phyloP scores from a whole-genome alignment of 2,888 invertebrate species.

The Cinara cedri region DNA sequence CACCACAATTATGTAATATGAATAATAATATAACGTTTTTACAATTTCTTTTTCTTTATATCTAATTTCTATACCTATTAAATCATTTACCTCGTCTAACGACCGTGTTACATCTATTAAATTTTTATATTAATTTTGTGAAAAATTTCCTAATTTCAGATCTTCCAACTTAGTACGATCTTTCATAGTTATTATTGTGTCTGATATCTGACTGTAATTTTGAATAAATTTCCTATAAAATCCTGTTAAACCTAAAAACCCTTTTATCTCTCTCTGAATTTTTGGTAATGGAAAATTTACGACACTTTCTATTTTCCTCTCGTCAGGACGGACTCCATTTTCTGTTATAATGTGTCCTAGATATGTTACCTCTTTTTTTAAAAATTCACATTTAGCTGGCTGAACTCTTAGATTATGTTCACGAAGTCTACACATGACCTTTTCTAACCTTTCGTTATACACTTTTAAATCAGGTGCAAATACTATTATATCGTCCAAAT shows the following conservation, averaged over 20 bases:
- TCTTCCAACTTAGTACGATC: background rate
- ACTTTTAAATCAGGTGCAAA: conserved; percentile 33
- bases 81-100: no score
- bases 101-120: no score
- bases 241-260: conserved; percentile 62
- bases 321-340: conserved; percentile 57
- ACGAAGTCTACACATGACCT: conserved; percentile 46
- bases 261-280: conserved; percentile 54
- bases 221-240: conserved; percentile 63
- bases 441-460: conserved; percentile 22
- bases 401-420: conserved; percentile 36
- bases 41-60: no score
- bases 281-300: conserved; percentile 55
- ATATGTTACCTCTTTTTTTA: conserved; percentile 15
- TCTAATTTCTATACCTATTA: no score
- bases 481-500: conserved; percentile 59
- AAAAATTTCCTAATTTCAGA: background rate
- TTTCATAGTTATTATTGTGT: background rate
- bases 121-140: background rate
- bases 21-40: no score
- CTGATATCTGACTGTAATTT: background rate
- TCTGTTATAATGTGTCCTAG: conserved; percentile 57
- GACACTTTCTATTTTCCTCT: conserved; percentile 51
- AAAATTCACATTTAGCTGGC: conserved; percentile 46
- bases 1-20: no score